These are phyloP conservation scores for Dasyornis broadbenti DNA, from an alignment of 2,113 vertebrate species.

Conservation along the genomic window DNA sequence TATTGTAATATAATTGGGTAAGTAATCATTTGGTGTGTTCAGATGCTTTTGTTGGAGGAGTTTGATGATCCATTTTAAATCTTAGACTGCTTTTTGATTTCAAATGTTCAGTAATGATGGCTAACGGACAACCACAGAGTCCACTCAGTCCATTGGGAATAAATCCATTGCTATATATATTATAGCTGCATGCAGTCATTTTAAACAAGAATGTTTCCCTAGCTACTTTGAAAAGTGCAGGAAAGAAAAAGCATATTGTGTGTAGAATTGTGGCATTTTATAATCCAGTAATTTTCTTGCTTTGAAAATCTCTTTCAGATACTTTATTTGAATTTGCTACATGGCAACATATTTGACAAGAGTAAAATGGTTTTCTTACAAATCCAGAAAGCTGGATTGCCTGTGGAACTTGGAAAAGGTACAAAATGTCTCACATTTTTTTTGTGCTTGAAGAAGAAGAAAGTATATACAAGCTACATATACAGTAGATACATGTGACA, in stretches of 20 bases:
- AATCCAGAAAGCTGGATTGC: not conserved
- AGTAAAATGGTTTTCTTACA: not conserved
- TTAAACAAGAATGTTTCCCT: not conserved
- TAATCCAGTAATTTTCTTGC: not conserved
- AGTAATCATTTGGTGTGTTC: not conserved
- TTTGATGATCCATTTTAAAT: not conserved
- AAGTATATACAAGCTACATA: not conserved
- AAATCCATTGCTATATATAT: not conserved
- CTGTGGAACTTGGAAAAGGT: not conserved
- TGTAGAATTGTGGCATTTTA: not conserved
- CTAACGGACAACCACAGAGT: not conserved
- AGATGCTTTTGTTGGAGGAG: not conserved
- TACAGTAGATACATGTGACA: not conserved
- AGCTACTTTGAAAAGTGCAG: not conserved
- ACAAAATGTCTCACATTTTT: not conserved
- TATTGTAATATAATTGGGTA: not conserved
- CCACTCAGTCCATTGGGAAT: not conserved
- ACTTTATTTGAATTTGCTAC: not conserved
- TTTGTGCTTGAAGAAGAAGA: not conserved
- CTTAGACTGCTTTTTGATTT: not conserved
- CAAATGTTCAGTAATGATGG: not conserved
- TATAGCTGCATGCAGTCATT: not conserved
- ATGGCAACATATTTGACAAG: not conserved
- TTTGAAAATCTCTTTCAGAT: not conserved
- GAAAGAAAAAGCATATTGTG: not conserved